phyloP scores from a whole-genome alignment of 2,113 vertebrate species.

The Morone chrysops region DNA sequence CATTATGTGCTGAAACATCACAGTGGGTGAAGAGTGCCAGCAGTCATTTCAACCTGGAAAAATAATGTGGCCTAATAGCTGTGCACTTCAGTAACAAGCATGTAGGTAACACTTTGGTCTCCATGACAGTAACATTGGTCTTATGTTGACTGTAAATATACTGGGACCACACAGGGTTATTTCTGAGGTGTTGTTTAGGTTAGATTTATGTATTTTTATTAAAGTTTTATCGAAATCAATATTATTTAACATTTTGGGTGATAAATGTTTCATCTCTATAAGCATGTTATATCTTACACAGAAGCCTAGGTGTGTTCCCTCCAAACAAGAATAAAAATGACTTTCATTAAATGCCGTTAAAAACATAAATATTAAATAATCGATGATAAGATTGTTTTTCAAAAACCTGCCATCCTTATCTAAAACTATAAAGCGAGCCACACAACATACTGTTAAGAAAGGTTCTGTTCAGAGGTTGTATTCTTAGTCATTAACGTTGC shows the following conservation, averaged over 20 bases:
- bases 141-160: background rate
- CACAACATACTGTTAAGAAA: too few species aligned
- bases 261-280: too few species aligned
- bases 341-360: background rate
- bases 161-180: background rate
- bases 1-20: constrained; percentile 45
- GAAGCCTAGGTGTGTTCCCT: too few species aligned
- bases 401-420: background rate
- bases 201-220: background rate
- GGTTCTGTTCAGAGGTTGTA: too few species aligned
- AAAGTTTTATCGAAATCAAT: background rate
- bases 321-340: too few species aligned
- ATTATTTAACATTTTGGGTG: too few species aligned
- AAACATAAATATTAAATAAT: background rate
- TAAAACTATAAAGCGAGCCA: background rate
- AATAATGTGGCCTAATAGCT: constrained; percentile 15
- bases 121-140: too few species aligned
- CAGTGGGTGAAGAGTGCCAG: background rate
- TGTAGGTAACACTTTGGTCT: background rate
- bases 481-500: too few species aligned
- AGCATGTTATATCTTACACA: too few species aligned
- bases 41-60: constrained; percentile 16
- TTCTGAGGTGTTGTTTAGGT: background rate
- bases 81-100: background rate
- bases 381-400: too few species aligned